Percentiles rank a stretch among this genome's conserved stretches.
These are phyloP conservation scores for Idaea straminata DNA, from an alignment of 2,888 invertebrate species.

Conservation along the genomic window DNA sequence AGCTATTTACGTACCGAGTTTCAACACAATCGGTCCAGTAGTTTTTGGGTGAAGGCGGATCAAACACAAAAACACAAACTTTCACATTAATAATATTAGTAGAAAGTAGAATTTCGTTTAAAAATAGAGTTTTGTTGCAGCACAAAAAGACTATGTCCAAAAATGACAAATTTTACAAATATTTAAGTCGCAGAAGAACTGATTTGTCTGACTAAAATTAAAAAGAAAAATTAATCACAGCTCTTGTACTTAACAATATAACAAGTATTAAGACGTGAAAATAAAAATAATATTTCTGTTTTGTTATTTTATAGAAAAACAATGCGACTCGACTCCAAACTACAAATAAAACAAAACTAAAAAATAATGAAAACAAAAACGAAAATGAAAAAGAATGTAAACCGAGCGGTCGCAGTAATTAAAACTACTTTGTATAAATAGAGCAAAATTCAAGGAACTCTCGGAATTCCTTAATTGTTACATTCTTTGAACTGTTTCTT, in stretches of 20 bases:
- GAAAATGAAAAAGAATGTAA: neutral
- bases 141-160: too few species aligned
- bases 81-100: too few species aligned
- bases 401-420: neutral
- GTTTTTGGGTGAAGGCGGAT: too few species aligned
- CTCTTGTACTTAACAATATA: too few species aligned
- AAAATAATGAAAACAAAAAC: neutral
- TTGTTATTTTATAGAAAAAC: neutral
- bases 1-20: too few species aligned
- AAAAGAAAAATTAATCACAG: neutral
- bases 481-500: neutral
- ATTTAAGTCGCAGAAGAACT: too few species aligned
- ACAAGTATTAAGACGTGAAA: neutral
- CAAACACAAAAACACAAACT: too few species aligned
- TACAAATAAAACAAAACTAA: neutral
- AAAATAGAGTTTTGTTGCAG: too few species aligned
- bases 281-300: neutral
- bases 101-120: too few species aligned
- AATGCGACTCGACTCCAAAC: neutral
- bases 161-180: too few species aligned
- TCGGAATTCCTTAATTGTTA: neutral
- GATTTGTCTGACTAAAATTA: neutral
- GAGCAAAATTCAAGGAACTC: neutral
- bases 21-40: too few species aligned
- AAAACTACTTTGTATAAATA: constrained; percentile 1